Conservation (phyloP, 2,113 vertebrate species). For the Beaufortia kweichowensis region DNA sequence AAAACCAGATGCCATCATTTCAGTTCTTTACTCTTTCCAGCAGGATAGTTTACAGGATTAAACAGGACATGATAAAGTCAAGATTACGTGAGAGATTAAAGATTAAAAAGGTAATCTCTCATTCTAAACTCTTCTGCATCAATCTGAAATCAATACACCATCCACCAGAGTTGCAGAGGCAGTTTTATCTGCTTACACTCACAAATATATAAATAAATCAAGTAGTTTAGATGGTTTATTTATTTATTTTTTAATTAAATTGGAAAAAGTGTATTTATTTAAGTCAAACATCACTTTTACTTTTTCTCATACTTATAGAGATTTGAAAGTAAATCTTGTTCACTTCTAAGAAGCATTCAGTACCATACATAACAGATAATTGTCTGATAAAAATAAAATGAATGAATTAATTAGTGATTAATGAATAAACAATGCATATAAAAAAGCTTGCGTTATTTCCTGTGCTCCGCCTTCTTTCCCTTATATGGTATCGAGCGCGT, state of each 20-base stretch:
- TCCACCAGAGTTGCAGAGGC: background rate
- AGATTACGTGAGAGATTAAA: background rate
- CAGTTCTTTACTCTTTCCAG: background rate
- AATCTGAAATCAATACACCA: conserved; percentile 16
- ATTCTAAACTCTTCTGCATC: background rate
- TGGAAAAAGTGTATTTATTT: too few species aligned
- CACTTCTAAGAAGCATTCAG: too few species aligned
- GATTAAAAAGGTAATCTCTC: background rate
- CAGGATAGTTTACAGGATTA: background rate
- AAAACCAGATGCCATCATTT: background rate
- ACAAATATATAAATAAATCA: background rate
- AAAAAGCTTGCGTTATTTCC: too few species aligned
- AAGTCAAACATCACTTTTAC: too few species aligned
- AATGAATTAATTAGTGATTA: too few species aligned
- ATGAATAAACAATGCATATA: too few species aligned
- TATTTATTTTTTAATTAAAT: background rate
- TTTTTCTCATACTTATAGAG: too few species aligned
- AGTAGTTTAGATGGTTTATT: background rate
- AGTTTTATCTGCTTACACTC: background rate
- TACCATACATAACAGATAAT: too few species aligned
- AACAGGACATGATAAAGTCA: conserved; percentile 1
- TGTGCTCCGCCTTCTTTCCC: too few species aligned
- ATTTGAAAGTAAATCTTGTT: too few species aligned
- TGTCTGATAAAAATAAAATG: too few species aligned
- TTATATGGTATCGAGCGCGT: too few species aligned